Evolutionary conservation across 2,888 invertebrate species (phyloP).

Genomic region (Phlogophora meticulosa): DNA sequence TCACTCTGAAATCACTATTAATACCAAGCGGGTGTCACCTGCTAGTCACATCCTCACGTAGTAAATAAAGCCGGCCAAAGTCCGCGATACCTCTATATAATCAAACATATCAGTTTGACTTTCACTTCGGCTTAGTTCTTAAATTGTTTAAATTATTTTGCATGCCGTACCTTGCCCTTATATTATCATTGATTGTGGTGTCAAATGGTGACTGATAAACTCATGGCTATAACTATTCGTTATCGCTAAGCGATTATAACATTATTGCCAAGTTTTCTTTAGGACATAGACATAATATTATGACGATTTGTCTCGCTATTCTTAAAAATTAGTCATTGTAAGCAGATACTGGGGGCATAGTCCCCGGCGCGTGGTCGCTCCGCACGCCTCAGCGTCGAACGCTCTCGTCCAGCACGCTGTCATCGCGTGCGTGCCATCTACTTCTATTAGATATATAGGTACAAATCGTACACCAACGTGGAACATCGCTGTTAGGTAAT

Average conservation of each 20-base stretch:
- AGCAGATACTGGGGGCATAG: constrained; percentile 75
- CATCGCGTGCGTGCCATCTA: constrained; percentile 78
- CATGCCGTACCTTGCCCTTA: background rate
- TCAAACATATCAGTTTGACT: constrained; percentile 30
- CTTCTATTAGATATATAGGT: constrained; percentile 37
- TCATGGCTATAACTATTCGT: constrained; percentile 14
- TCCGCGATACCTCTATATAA: constrained; percentile 24
- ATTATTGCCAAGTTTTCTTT: constrained; percentile 62
- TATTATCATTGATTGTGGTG: constrained; percentile 34
- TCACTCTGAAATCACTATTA: constrained; percentile 30
- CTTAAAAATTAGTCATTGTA: constrained; percentile 73
- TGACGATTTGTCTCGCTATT: constrained; percentile 65
- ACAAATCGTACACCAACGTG: constrained; percentile 50
- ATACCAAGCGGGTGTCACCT: constrained; percentile 35
- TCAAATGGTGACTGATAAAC: constrained; percentile 15
- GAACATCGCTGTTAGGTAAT: constrained; percentile 18
- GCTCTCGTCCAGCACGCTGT: constrained; percentile 69
- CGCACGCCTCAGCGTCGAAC: constrained; percentile 57
- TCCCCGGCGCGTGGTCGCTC: constrained; percentile 67
- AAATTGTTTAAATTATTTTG: constrained; percentile 11
- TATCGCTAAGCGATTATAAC: constrained; percentile 22
- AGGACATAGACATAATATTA: constrained; percentile 43
- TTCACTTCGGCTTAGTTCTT: constrained; percentile 11
- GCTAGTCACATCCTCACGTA: constrained; percentile 44
- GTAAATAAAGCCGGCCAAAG: constrained; percentile 45